phyloP scores from a whole-genome alignment of 2,888 invertebrate species.

The Dorcus hopei region DNA sequence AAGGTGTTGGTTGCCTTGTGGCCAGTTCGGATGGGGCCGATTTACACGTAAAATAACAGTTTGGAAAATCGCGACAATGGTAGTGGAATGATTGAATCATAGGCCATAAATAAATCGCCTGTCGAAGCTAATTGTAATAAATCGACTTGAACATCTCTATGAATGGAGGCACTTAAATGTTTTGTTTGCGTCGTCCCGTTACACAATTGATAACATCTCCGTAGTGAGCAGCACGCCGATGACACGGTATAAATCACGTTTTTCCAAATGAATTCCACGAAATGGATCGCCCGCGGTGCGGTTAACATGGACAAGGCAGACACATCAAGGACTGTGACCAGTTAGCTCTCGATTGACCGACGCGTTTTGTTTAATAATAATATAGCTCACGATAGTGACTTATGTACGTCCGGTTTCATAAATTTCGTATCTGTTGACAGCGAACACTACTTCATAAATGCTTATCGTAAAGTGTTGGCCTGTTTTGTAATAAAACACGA shows the following conservation, averaged over 20 bases:
- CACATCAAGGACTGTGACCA: conserved; percentile 13
- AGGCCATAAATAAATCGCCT: conserved; percentile 8
- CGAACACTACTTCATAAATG: too few species aligned
- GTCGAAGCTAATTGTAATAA: conserved; percentile 14
- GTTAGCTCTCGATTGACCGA: neutral
- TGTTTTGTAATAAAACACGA: too few species aligned
- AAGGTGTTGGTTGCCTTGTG: neutral
- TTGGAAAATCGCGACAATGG: neutral
- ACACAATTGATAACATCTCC: conserved; percentile 21
- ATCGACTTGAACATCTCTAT: conserved; percentile 12
- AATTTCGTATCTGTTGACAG: conserved; percentile 1
- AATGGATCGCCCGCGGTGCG: conserved; percentile 19
- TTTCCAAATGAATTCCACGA: conserved; percentile 27
- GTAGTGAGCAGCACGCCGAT: conserved; percentile 17
- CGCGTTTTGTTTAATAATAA: neutral
- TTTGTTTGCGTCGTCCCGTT: conserved; percentile 13
- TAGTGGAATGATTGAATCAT: neutral
- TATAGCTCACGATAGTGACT: neutral
- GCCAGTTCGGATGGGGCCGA: neutral
- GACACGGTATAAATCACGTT: conserved; percentile 25
- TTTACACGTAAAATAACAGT: neutral
- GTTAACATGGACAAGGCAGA: conserved; percentile 12
- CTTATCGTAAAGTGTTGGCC: too few species aligned
- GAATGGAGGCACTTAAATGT: conserved; percentile 2
- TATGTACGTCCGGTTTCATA: conserved; percentile 4